Percentiles rank a stretch among this genome's conserved stretches.
These are phyloP conservation scores for Scytalopus superciliaris DNA, from an alignment of 2,113 vertebrate genomes.

Conservation along the genomic window DNA sequence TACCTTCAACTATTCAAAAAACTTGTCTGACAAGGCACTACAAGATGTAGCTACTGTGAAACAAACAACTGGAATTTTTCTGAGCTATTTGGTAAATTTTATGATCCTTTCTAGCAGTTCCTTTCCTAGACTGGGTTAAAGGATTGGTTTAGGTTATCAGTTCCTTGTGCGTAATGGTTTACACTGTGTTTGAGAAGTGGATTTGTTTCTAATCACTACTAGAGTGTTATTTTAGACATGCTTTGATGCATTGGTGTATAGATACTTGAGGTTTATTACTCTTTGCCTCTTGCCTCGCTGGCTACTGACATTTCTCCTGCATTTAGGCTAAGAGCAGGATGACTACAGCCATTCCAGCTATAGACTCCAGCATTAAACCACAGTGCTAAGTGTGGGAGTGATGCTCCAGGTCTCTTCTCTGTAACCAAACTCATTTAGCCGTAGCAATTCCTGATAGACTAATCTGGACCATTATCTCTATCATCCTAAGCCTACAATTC, in stretches of 20 bases:
- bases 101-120: background rate
- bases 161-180: background rate
- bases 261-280: background rate
- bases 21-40: background rate
- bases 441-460: background rate
- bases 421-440: background rate
- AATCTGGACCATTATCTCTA: background rate
- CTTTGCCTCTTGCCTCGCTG: background rate
- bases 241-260: background rate
- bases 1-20: background rate
- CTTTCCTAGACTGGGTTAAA: background rate
- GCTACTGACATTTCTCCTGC: background rate
- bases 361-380: background rate
- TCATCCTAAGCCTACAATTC: background rate
- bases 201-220: background rate
- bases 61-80: background rate
- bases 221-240: background rate
- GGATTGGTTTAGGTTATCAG: background rate
- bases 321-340: background rate
- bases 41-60: background rate
- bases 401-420: background rate
- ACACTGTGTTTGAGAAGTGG: background rate
- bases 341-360: background rate
- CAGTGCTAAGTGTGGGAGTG: background rate
- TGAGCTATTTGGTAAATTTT: background rate